phyloP scores from a whole-genome alignment of 30 jellyfish, hydroid and myxozoan genomes.

The Pseudorhiza aurosa region DNA sequence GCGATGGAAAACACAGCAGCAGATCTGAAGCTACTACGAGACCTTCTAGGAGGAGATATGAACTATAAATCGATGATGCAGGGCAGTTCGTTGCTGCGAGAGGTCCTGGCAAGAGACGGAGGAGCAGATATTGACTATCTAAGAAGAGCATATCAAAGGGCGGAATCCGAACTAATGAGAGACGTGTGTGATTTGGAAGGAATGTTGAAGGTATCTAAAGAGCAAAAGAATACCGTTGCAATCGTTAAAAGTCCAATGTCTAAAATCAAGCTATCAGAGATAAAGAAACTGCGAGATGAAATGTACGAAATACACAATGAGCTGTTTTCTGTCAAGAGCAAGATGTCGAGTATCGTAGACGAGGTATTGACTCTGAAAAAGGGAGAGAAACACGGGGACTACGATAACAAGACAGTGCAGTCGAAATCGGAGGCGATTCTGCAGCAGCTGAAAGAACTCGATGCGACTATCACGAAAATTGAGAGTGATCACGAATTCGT shows the following conservation, averaged over 20 bases:
- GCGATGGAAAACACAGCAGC: slow-evolving; percentile 84
- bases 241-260: slow-evolving; percentile 98
- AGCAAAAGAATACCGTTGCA: slow-evolving; percentile 79
- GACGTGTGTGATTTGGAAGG: slow-evolving; percentile 90
- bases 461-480: slow-evolving; percentile 53
- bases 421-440: slow-evolving; percentile 29
- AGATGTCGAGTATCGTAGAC: slow-evolving; percentile 27
- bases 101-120: slow-evolving; percentile 19
- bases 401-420: slow-evolving; percentile 11
- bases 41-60: slow-evolving; percentile 50
- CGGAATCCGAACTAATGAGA: slow-evolving; percentile 82
- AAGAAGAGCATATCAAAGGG: slow-evolving; percentile 76
- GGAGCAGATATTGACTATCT: slow-evolving; percentile 64
- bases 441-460: slow-evolving; percentile 57
- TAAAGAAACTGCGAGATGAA: slow-evolving; percentile 89
- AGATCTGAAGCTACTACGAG: slow-evolving; percentile 82
- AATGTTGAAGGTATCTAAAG: slow-evolving; percentile 78
- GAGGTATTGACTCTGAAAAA: slow-evolving; percentile 64
- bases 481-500: slow-evolving; percentile 87
- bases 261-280: slow-evolving; percentile 85
- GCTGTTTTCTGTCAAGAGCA: slow-evolving; percentile 39
- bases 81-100: slow-evolving; percentile 12
- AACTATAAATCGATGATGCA: neutral
- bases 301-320: slow-evolving; percentile 69
- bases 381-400: slow-evolving; percentile 33